These are phyloP conservation scores for Isaurus tuberculatus DNA, from an alignment of 92 coral and sea anemone genomes.

Conservation along the genomic window DNA sequence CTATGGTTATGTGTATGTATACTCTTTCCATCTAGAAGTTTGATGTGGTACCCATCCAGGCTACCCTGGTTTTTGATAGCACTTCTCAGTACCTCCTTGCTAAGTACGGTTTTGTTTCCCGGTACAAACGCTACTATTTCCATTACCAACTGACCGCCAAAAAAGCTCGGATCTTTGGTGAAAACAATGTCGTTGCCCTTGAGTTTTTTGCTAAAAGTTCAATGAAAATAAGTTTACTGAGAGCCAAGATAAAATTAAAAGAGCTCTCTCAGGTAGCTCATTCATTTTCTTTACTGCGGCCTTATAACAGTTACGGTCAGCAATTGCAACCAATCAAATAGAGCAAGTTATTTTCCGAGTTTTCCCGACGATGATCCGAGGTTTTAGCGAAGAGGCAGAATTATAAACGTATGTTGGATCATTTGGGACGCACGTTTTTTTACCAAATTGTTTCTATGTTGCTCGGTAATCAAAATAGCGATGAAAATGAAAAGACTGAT, in stretches of 20 bases:
- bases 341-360: too few species aligned
- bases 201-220: conserved; percentile 3
- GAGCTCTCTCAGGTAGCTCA: too few species aligned
- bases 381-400: too few species aligned
- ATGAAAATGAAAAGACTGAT: too few species aligned
- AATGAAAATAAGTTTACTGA: not conserved
- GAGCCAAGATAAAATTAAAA: not conserved
- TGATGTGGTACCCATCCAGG: conserved; percentile 17
- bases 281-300: too few species aligned
- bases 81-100: conserved; percentile 6
- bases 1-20: not conserved
- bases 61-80: conserved; percentile 20
- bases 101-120: not conserved
- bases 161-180: conserved; percentile 31
- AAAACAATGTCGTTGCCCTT: conserved; percentile 1
- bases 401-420: too few species aligned
- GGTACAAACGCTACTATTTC: conserved; percentile 23
- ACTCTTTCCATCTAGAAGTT: not conserved
- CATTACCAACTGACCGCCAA: not conserved
- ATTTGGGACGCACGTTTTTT: too few species aligned
- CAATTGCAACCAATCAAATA: too few species aligned
- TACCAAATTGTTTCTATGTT: too few species aligned
- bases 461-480: too few species aligned
- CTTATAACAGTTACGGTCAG: too few species aligned
- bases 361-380: too few species aligned